Base-by-base conservation (phyloP, 53 echinoderm and acorn worm species). In the Holothuria leucospilota region DNA sequence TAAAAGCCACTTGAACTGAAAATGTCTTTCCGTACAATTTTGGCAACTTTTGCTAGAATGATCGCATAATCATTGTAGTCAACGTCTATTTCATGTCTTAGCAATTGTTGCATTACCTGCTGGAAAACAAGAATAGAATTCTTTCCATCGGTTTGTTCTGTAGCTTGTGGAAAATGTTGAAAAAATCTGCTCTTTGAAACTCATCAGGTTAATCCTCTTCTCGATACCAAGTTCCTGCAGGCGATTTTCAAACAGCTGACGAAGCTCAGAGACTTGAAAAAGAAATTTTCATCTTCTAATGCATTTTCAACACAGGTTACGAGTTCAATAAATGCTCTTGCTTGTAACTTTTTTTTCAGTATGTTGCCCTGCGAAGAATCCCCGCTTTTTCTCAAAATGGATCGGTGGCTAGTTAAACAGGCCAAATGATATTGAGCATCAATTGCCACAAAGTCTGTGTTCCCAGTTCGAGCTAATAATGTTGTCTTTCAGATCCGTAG, bases 361-460 rank as follows among this genome's bases (percentile, higher is more conserved):
- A 20, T 51, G 27, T 53, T 78, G 52, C 59, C 59, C 27, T n/a
- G 59, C 8, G 59, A 65, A 65, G 66, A 65, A 11, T 65, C 66
- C 6, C 24, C 66, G 29, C 66, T 65, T 65, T 29, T 78, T 58
- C 59, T 71, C 71, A 71, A 49, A 27, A 71, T 29, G 29, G 71
- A 39, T 71, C 82, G 62, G 29, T 82, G 40, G 15, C 39, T 39
- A 39, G 62, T 82, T 63, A 82, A 63, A 63, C 82, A 82, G n/a
- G 62, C 38, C 39, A 62, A 39, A 63, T 82, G 82, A 34, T 82
- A 82, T 63, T 82, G 62, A 30, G 82, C 82, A 27, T 82, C 63
- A 39, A 63, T n/a, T 28, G 82, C 63, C 20, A 82, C 41, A 18
- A 82, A 63, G 63, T 82, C 82, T 40, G 20, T 30, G 27, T 25